Base-by-base conservation (phyloP, 2,113 vertebrate genomes). In the Procapra przewalskii region DNA sequence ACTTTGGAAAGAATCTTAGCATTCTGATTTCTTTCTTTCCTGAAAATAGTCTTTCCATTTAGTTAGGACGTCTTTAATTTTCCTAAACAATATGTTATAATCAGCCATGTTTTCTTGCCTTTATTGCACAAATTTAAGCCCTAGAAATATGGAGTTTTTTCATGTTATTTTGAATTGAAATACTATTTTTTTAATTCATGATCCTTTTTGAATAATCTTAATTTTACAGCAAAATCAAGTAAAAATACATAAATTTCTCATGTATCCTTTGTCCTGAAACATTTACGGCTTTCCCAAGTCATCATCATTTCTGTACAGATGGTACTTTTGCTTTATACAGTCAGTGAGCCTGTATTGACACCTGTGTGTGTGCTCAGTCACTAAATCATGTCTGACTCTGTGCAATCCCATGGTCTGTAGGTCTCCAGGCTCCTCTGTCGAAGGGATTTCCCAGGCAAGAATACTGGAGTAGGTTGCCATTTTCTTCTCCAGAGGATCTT, bases 221-320 rank as follows among this genome's bases (percentile, higher is more conserved):
- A 6, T 3, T 40, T 95, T n/a, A 40, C 25, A 40, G 52, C 40
- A 83, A 92, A 75, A 31, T 6, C 36, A 27, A 59, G 6, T 62
- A 40, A 71, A 19, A 71, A 64, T 8, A 43, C 36, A 45, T 16
- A 43, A 16, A 54, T 14, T 33, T 33, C 27, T 15, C 48, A 83
- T 25, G 11, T 10, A 36, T 17, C 7, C 25, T 40, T 7, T n/a
- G 25, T 25, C 40, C 3, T 15, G 64, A 50, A 54, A 40, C 1
- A 57, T 4, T 3, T 2, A 36, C 5, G 8, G 29, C 12, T 40
- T 93, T 17, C 31, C 25, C 11, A 50, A 31, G 0, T 27, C 6
- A 6, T 57, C 48, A 29, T 45, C 2, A 11, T 12, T 21, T 6
- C 7, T 3, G 3, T 16, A 27, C 23, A 3, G 7, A 48, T 15